Conservation (phyloP, 2,113 vertebrate genomes). For the Leptosomus discolor region DNA sequence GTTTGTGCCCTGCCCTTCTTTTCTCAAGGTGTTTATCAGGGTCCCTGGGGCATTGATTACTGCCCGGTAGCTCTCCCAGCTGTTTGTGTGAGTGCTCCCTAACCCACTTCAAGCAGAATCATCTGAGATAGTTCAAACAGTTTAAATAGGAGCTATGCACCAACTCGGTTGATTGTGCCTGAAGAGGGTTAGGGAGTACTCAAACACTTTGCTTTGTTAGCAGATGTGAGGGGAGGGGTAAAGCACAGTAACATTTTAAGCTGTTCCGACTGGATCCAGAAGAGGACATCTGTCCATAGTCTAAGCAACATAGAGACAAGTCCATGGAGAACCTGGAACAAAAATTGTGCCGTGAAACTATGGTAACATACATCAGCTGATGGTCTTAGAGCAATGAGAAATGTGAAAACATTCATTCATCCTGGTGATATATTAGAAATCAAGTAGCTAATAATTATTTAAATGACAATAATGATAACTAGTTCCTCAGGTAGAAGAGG, state of each 20-base stretch:
- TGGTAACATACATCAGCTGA: background rate
- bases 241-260: background rate
- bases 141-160: background rate
- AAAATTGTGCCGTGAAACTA: background rate
- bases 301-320: background rate
- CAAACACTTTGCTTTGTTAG: slow-evolving; percentile 9
- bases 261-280: background rate
- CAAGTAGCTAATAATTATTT: background rate
- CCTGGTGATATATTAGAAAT: background rate
- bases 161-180: background rate
- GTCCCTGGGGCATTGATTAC: slow-evolving; percentile 24
- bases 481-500: background rate
- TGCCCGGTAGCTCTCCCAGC: background rate
- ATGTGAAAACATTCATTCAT: background rate
- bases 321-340: background rate
- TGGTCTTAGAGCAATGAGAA: background rate
- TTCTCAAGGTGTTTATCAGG: slow-evolving; percentile 22
- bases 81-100: slow-evolving; percentile 17
- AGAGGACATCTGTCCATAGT: background rate
- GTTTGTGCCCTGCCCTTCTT: background rate
- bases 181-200: slow-evolving; percentile 6
- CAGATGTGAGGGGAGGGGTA: background rate
- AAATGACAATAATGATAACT: background rate
- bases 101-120: slow-evolving; percentile 34
- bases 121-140: slow-evolving; percentile 18